These are phyloP conservation scores for Protaetia brevitarsis DNA, from an alignment of 1,140 invertebrate genomes.

Conservation along the genomic window DNA sequence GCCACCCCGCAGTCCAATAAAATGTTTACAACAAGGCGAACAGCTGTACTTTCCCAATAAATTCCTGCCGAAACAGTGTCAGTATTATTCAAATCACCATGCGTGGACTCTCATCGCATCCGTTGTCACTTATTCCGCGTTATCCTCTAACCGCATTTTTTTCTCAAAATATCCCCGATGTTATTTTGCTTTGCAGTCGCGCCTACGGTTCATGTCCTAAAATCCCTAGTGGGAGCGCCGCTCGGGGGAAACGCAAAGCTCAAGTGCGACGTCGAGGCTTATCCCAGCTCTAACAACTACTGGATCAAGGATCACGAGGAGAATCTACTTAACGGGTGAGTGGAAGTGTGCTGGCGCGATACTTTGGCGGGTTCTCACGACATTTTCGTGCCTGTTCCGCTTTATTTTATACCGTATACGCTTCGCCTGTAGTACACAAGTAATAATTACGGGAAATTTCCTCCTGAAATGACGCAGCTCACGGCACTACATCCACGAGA, in stretches of 20 bases:
- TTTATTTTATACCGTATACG: too few relatives aligned
- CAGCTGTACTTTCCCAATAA: not conserved
- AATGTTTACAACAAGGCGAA: too few relatives aligned
- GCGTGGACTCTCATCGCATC: not conserved
- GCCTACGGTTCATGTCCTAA: conserved; percentile 51
- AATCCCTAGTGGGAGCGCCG: conserved; percentile 53
- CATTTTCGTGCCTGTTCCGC: too few relatives aligned
- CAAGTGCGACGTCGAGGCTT: conserved; percentile 55
- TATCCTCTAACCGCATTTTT: not conserved
- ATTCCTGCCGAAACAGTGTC: not conserved
- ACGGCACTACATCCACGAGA: conserved; percentile 57
- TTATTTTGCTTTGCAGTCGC: conserved; percentile 46
- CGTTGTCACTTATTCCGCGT: not conserved
- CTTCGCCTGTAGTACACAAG: too few relatives aligned
- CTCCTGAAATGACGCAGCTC: conserved; percentile 47
- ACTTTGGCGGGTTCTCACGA: too few relatives aligned
- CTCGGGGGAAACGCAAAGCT: conserved; percentile 50
- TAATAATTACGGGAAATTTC: too few relatives aligned
- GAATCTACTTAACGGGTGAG: conserved; percentile 53
- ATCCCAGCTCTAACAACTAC: conserved; percentile 53
- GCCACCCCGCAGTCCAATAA: too few relatives aligned
- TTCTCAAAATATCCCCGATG: too few relatives aligned
- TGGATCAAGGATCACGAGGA: conserved; percentile 56
- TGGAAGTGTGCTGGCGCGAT: not conserved
- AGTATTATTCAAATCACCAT: not conserved